Evolutionary conservation across 2,797 vertebrate genomes (phyloP), one percentile per base, ranked within the genome.

Genomic region (Pangasius djambal): DNA sequence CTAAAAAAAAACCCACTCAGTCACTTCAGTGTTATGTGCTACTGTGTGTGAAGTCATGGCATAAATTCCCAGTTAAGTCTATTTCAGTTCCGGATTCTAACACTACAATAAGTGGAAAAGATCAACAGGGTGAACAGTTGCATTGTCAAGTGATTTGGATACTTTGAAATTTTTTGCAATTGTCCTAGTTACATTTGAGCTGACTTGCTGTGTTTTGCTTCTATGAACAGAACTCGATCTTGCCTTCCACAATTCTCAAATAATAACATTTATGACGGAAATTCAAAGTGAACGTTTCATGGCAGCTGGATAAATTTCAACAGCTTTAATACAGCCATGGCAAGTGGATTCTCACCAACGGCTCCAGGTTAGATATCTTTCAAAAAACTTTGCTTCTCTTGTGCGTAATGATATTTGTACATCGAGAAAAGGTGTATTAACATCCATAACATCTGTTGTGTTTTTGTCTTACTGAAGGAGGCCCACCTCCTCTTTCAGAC

Each of bases 281-380:
- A 34, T 63, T 63, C 0, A 16, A n/a, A 48, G 40, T 50, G 40
- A 84, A 50, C 5, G 3, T 48, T 84, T 1, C 13, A 67, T 67
- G 82, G 15, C 57, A 15, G 57, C 3, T 67, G 61, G 1, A 67
- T 84, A 84, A 67, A 48, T 9, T 16, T 63, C 10, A 6, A 28
- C 55, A 22, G 4, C 75, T n/a, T 34, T 74, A 25, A 86, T n/a
- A 55, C 4, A 59, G 40, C 31, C 15, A 86, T 75, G 85, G 52
- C 85, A 57, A n/a, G 69, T 86, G 85, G 1, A 61, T 20, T 48
- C 52, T 74, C 52, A 63, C 13, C 70, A 77, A 20, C 3, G 8
- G 37, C 55, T 28, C 85, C 72, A 78, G 82, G 87, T 85, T 55
- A 65, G 87, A 25, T 65, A 20, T 84, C 15, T 48, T 44, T 83